Evolutionary conservation across 2,888 invertebrate genomes (phyloP).

Genomic region (Chirona hameri): DNA sequence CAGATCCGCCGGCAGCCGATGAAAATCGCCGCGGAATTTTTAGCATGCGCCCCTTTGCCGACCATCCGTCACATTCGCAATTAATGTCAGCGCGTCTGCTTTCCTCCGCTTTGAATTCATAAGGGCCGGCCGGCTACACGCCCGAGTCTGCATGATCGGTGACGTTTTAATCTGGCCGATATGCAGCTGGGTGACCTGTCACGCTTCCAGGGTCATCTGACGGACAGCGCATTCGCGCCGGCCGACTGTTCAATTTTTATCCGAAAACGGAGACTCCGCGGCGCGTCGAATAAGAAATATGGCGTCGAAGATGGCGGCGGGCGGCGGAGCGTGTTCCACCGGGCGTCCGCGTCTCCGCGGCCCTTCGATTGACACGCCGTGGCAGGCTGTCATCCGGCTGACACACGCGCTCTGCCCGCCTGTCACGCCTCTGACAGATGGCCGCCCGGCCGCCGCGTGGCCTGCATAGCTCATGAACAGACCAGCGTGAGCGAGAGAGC

Average conservation of each 20-base stretch:
- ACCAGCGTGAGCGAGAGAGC: conserved; percentile 46
- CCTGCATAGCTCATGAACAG: conserved; percentile 34
- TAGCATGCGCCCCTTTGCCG: background rate
- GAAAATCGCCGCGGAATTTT: conserved; percentile 6
- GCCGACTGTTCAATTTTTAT: background rate
- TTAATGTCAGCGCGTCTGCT: background rate
- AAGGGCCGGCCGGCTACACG: background rate
- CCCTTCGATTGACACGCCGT: conserved; percentile 33
- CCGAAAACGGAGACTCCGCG: background rate
- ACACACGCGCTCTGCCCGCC: background rate
- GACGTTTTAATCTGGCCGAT: conserved; percentile 24
- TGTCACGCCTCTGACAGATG: too few relatives aligned
- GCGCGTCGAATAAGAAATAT: background rate
- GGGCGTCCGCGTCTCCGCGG: conserved; percentile 37
- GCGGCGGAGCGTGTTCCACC: conserved; percentile 27
- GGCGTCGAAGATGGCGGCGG: background rate
- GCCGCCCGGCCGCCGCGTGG: background rate
- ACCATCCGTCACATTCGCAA: background rate
- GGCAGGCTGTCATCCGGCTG: background rate
- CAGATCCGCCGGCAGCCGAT: background rate
- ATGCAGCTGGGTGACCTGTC: background rate
- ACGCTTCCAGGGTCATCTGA: conserved; percentile 29
- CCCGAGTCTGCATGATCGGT: background rate
- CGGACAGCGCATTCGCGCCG: background rate
- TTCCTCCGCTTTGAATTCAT: conserved; percentile 26